phyloP scores from a whole-genome alignment of 2,797 vertebrate species.

The Catamblyrhynchus diadema region DNA sequence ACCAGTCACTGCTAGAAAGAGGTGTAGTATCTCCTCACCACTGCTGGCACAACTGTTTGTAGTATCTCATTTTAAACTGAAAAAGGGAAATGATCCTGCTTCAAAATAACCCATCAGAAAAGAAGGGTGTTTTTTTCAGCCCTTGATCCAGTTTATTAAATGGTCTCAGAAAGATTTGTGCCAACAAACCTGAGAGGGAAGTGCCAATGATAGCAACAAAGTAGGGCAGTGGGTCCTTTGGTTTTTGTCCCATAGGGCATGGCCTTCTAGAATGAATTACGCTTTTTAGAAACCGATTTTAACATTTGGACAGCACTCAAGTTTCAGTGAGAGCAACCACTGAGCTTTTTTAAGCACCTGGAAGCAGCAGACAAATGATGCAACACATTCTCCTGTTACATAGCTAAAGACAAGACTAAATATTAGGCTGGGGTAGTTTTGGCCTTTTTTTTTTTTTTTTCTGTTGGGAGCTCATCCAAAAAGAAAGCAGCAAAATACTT shows the following conservation, averaged over 20 bases:
- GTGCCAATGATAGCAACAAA: not conserved
- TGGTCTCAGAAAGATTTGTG: not conserved
- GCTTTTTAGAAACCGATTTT: constrained; percentile 51
- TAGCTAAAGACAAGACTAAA: constrained; percentile 66
- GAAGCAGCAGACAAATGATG: constrained; percentile 65
- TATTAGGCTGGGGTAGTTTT: constrained; percentile 15
- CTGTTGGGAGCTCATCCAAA: constrained; percentile 42
- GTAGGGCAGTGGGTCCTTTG: constrained; percentile 35
- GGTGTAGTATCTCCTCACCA: not conserved
- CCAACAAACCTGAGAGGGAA: constrained; percentile 6
- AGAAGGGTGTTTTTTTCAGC: not conserved
- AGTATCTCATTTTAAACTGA: not conserved
- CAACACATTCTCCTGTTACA: constrained; percentile 64
- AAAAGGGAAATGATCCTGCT: not conserved
- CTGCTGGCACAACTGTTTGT: not conserved
- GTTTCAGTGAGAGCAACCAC: constrained; percentile 36
- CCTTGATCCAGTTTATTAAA: not conserved
- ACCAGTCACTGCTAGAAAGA: not conserved
- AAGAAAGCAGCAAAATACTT: constrained; percentile 20
- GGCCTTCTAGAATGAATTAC: constrained; percentile 26
- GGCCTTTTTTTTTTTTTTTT: not conserved
- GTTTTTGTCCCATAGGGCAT: not conserved
- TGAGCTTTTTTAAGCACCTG: constrained; percentile 76
- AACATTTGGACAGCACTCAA: constrained; percentile 53
- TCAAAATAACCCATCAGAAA: not conserved